Conservation (phyloP, 2,888 invertebrate species). For the Oxycera nigricornis region DNA sequence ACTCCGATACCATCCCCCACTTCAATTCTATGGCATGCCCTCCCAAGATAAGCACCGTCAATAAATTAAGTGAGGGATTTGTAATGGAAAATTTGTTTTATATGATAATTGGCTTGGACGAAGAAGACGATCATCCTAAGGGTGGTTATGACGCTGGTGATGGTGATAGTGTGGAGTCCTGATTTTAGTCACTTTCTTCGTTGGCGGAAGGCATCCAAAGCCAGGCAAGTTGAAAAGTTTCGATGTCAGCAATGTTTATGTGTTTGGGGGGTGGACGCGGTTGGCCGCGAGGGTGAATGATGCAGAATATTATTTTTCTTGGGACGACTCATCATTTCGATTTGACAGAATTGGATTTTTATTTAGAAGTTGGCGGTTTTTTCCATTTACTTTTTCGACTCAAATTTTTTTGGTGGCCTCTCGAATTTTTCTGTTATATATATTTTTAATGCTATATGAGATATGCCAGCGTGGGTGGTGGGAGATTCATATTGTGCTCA, state of each 20-base stretch:
- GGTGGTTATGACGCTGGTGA: not conserved
- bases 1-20: conserved; percentile 12
- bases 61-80: conserved; percentile 50
- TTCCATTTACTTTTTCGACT: conserved; percentile 8
- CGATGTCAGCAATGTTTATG: not conserved
- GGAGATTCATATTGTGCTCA: not conserved
- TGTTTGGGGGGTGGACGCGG: not conserved
- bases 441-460: not conserved
- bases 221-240: no score
- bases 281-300: not conserved
- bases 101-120: conserved; percentile 50
- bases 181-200: not conserved
- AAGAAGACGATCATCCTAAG: conserved; percentile 45
- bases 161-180: not conserved
- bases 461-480: not conserved
- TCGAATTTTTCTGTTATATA: not conserved
- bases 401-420: not conserved
- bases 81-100: conserved; percentile 50
- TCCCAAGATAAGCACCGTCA: conserved; percentile 45
- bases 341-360: conserved; percentile 31
- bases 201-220: no score
- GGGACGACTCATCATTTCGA: conserved; percentile 33
- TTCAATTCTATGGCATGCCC: not conserved
- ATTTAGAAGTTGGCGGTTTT: not conserved
- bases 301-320: conserved; percentile 29